Base-by-base conservation (phyloP, 2,888 invertebrate species). In the Phoenoteleia sp. region DNA sequence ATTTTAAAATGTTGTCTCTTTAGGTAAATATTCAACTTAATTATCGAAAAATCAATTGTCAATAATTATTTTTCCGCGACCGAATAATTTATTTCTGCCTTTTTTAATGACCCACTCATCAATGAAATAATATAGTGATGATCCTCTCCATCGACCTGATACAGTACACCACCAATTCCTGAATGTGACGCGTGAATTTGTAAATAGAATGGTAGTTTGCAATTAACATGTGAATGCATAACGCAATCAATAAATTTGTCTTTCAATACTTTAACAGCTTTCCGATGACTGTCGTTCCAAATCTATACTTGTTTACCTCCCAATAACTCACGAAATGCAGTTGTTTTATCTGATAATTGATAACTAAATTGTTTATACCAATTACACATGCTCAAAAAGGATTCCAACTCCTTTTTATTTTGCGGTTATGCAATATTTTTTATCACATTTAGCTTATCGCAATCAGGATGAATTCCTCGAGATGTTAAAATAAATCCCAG, bases 151-250 rank as follows among this genome's bases (percentile, higher is more conserved):
- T 62, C 62, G 0, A 62, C n/a, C 13, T 62, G 62, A 13, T 62
- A 62, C 19, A 62, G 23, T n/a, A 62, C 13, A 1, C 62, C 62
- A 25, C 45, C 13, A n/a, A 62, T 62, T 15, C 62, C 62, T 9
- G 21, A 3, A 9, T 62, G 25, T 4, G 62, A 42, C 0, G 62
- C 62, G 23, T 62, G 25, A 0, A 45, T 62, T n/a, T 62, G 62
- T 3, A 62, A n/a, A 45, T 23, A 21, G 21, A 62, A 62, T 15
- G 19, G 23, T 21, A 19, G 19, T 2, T 62, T n/a, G 9, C 25
- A 45, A 25, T 39, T 25, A 11, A 45, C 25, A 45, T 62, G 29
- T 17, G 17, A 17, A 0, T 45, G n/a, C 25, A 4, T 62, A 3
- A 45, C 39, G 21, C 42, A 42, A 42, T 62, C 42, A 9, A 45